These are phyloP conservation scores for Mus caroli DNA, from an alignment of 2,797 vertebrate genomes.

Conservation along the genomic window DNA sequence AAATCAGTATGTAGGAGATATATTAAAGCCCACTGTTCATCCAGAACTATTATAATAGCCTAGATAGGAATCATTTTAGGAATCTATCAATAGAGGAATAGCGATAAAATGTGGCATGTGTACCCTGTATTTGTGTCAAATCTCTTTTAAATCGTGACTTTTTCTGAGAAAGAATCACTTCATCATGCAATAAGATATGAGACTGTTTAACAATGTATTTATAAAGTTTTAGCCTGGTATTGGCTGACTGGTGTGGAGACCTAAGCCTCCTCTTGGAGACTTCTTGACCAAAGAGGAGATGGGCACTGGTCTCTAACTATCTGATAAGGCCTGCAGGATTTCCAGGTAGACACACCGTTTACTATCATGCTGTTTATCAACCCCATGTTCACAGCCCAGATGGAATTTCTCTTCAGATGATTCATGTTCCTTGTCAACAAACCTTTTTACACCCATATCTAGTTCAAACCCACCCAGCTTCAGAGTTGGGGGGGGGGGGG, in stretches of 20 bases:
- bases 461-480: background rate
- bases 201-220: background rate
- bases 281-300: background rate
- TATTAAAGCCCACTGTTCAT: background rate
- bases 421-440: conserved; percentile 3
- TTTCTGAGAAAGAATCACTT: conserved; percentile 9
- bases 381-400: background rate
- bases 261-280: background rate
- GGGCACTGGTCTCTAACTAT: background rate
- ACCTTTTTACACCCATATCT: background rate
- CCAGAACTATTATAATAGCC: background rate
- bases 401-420: conserved; percentile 31
- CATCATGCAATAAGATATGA: background rate
- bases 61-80: background rate
- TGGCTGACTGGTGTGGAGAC: background rate
- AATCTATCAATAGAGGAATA: background rate
- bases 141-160: background rate
- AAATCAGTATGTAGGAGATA: background rate
- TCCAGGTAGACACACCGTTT: background rate
- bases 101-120: background rate
- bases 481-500: background rate
- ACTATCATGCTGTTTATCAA: background rate
- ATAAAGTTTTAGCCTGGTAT: conserved; percentile 1
- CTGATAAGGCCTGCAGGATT: background rate
- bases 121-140: background rate